Evolutionary conservation across 1,140 invertebrate genomes (phyloP).

Genomic region (Ooceraea biroi): DNA sequence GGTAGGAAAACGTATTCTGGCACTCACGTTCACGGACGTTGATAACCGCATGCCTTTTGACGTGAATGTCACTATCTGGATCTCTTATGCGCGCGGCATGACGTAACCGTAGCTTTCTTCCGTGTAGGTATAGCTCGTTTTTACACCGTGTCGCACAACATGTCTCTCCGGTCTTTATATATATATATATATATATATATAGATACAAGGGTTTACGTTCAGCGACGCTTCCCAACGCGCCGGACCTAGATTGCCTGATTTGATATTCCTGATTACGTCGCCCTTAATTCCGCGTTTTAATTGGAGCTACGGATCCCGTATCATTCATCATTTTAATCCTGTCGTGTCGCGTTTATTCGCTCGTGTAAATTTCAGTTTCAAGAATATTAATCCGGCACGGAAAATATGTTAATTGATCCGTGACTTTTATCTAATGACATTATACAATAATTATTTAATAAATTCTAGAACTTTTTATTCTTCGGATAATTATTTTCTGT

Average conservation of each 20-base stretch:
- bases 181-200: background rate
- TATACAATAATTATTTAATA: too few species aligned
- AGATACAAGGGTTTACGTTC: background rate
- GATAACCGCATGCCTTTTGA: conserved; percentile 55
- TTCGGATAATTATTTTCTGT: too few species aligned
- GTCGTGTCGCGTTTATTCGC: background rate
- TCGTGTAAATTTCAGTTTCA: conserved; percentile 22
- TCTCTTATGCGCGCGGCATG: conserved; percentile 36
- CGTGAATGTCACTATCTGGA: conserved; percentile 26
- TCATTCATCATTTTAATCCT: background rate
- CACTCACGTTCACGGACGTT: conserved; percentile 13
- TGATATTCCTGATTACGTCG: conserved; percentile 45
- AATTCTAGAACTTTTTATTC: too few species aligned
- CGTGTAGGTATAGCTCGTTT: conserved; percentile 5
- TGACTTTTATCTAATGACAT: background rate
- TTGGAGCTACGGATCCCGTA: background rate
- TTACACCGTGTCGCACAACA: conserved; percentile 6
- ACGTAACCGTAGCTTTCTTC: conserved; percentile 15
- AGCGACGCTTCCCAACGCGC: background rate
- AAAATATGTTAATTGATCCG: background rate
- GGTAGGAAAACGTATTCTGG: conserved; percentile 35
- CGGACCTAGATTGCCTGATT: conserved; percentile 35
- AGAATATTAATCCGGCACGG: background rate
- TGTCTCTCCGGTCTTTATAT: background rate
- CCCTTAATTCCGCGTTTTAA: conserved; percentile 41